Percentiles rank a stretch among this genome's conserved stretches.
Evolutionary conservation across 2,888 invertebrate species (phyloP).

Genomic region (Drosophila nr. fundita): DNA sequence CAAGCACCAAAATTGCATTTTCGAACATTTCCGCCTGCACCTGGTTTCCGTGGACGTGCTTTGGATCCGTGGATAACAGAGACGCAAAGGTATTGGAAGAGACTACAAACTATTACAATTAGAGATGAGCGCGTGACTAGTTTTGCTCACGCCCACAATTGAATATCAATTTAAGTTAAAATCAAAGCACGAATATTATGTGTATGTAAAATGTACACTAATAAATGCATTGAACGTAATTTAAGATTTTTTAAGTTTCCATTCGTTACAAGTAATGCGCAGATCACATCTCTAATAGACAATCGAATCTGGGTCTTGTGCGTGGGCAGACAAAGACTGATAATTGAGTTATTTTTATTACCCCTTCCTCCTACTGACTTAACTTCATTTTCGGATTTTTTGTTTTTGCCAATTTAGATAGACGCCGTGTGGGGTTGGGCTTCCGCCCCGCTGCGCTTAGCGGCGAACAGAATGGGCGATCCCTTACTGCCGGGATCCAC

Average conservation of each 20-base stretch:
- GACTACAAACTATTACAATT: constrained; percentile 23
- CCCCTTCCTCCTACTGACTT: background rate
- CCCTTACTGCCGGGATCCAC: constrained; percentile 84
- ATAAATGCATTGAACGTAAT: background rate
- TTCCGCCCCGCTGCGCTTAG: constrained; percentile 88
- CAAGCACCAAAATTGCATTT: constrained; percentile 83
- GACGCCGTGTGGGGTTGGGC: constrained; percentile 98
- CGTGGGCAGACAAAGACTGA: constrained; percentile 30
- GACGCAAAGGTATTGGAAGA: constrained; percentile 83
- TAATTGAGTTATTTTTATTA: constrained; percentile 14
- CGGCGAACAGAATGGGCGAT: constrained; percentile 85
- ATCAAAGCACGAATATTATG: background rate
- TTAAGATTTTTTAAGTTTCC: background rate
- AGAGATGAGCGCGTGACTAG: constrained; percentile 47
- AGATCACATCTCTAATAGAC: background rate
- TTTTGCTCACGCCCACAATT: constrained; percentile 23
- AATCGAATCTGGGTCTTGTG: background rate
- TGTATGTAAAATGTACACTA: background rate
- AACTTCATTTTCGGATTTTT: background rate
- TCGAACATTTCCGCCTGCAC: constrained; percentile 84
- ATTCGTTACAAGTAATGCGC: background rate
- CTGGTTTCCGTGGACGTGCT: constrained; percentile 84
- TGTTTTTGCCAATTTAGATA: constrained; percentile 87
- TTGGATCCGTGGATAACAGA: constrained; percentile 85
- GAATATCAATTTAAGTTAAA: background rate